These are phyloP conservation scores for Acanthaster planci DNA, from an alignment of 35 echinoderm and acorn worm species.

Conservation along the genomic window DNA sequence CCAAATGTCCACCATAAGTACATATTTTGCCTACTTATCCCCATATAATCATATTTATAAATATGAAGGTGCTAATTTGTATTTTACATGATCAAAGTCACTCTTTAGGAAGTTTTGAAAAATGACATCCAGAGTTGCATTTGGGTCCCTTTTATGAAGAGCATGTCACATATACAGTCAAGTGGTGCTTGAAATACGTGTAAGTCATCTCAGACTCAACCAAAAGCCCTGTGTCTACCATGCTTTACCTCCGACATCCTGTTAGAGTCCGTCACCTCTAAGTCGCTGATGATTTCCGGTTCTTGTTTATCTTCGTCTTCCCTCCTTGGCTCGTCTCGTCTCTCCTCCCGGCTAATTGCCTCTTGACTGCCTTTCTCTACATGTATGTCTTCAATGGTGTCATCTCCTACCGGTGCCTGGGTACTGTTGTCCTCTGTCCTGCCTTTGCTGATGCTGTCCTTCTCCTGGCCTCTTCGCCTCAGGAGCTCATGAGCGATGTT, in stretches of 20 bases:
- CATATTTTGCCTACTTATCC: too few species aligned
- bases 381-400: background rate
- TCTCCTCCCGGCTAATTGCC: background rate
- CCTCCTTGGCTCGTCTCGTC: conserved; percentile 13
- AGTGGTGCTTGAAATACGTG: too few species aligned
- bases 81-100: too few species aligned
- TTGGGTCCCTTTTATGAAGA: too few species aligned
- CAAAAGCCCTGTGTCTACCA: too few species aligned
- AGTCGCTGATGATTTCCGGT: background rate
- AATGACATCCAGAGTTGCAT: too few species aligned
- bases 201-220: too few species aligned
- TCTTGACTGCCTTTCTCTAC: background rate
- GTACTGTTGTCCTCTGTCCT: background rate
- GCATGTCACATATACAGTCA: too few species aligned
- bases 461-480: conserved; percentile 22
- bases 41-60: too few species aligned
- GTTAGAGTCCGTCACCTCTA: conserved; percentile 16
- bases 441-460: background rate
- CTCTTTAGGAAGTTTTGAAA: too few species aligned
- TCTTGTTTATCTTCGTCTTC: background rate
- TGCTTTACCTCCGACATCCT: background rate
- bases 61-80: too few species aligned
- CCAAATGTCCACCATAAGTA: too few species aligned
- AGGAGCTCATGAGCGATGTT: conserved; percentile 69
- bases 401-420: background rate